A percentile compares a stretch with the other conserved stretches of the same genome.
Conservation (phyloP, 92 coral and sea anemone genomes). For the Muricea muricata region DNA sequence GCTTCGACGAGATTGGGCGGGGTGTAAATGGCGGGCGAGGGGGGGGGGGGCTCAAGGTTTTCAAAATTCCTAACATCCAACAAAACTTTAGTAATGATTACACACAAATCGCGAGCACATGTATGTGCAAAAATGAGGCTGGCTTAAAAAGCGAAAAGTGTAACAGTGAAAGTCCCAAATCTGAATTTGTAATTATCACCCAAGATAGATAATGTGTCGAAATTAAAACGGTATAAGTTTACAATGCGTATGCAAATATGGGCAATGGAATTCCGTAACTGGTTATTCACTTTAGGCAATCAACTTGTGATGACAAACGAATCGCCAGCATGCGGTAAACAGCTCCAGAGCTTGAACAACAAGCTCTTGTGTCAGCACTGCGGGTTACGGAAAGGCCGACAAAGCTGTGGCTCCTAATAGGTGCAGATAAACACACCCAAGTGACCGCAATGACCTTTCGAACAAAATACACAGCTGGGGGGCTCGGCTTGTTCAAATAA, state of each 20-base stretch:
- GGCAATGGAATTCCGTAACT: constrained; percentile 14
- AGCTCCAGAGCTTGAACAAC: constrained; percentile 13
- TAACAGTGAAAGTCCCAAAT: not conserved
- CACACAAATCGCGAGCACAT: no score
- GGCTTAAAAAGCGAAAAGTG: not conserved
- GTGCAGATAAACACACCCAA: constrained; percentile 42
- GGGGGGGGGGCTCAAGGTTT: not conserved
- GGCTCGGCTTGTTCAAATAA: not conserved
- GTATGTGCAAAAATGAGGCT: not conserved
- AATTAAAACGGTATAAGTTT: not conserved
- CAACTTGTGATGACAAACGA: constrained; percentile 38
- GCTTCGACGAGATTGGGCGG: not conserved
- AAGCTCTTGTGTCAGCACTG: constrained; percentile 31
- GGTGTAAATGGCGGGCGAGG: not conserved
- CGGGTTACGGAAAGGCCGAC: constrained; percentile 35
- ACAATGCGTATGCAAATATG: constrained; percentile 3
- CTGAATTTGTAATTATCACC: not conserved
- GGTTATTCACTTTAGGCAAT: constrained; percentile 12
- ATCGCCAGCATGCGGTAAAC: constrained; percentile 32
- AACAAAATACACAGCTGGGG: constrained; percentile 2
- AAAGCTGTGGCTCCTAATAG: constrained; percentile 39
- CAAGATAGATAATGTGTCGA: constrained; percentile 10
- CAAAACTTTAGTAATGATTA: not conserved
- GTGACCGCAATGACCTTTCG: constrained; percentile 44
- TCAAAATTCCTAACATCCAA: not conserved